phyloP scores from a whole-genome alignment of 2,797 vertebrate species.

The Pristis pectinata region DNA sequence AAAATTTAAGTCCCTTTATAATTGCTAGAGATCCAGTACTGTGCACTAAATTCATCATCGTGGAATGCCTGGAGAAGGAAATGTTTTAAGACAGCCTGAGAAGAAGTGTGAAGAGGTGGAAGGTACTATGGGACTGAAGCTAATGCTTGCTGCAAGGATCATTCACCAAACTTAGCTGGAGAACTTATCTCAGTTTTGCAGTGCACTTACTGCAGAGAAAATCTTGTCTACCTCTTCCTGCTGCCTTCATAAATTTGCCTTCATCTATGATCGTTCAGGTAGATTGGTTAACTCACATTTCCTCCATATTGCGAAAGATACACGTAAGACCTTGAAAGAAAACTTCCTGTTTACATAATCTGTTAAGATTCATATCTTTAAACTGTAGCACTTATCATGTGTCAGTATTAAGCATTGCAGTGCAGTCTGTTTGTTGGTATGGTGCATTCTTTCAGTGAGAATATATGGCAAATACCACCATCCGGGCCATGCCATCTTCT shows the following conservation, averaged over 20 bases:
- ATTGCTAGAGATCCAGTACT: neutral
- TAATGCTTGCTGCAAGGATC: neutral
- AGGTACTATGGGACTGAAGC: neutral
- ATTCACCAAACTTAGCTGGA: neutral
- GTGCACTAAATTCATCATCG: neutral
- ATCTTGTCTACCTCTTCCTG: neutral
- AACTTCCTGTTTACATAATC: neutral
- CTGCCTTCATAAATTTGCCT: neutral
- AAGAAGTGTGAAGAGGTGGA: neutral
- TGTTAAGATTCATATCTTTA: neutral
- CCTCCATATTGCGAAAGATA: neutral
- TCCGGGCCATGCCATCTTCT: too few species aligned
- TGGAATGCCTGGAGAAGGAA: neutral
- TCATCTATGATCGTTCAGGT: neutral
- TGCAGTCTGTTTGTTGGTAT: neutral
- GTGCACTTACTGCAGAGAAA: neutral
- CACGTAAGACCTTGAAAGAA: neutral
- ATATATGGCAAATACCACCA: neutral
- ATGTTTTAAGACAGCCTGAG: neutral
- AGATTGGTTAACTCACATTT: neutral
- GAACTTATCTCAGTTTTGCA: neutral
- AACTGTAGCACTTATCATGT: neutral
- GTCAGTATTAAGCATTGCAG: neutral
- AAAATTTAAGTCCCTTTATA: neutral
- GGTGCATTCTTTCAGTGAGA: neutral